These are phyloP conservation scores for Murina feae DNA, from an alignment of 2,113 vertebrate species.

Conservation along the genomic window DNA sequence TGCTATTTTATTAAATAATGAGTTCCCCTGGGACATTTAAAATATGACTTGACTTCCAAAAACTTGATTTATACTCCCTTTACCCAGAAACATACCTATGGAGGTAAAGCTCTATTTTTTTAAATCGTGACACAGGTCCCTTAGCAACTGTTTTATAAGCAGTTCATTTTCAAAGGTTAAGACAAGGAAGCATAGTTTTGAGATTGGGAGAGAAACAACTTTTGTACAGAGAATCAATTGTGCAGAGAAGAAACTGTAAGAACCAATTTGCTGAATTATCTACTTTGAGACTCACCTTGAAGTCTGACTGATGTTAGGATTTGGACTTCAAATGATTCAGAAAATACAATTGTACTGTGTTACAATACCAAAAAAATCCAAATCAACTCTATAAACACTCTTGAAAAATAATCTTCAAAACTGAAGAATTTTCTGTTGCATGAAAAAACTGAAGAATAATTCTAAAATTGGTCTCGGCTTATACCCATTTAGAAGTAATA, in stretches of 20 bases:
- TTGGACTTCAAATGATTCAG: constrained; percentile 22
- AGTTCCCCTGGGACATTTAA: constrained; percentile 65
- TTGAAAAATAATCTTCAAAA: neutral
- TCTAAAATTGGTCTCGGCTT: constrained; percentile 1
- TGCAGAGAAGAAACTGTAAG: neutral
- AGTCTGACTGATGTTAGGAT: neutral
- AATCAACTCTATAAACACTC: neutral
- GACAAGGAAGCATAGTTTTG: constrained; percentile 28
- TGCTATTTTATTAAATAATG: constrained; percentile 72
- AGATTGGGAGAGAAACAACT: neutral
- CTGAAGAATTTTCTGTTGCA: neutral
- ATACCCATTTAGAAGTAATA: neutral
- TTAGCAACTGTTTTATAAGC: constrained; percentile 60
- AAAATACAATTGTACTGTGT: neutral
- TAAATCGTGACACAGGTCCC: constrained; percentile 37
- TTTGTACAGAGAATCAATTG: neutral
- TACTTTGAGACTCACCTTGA: neutral
- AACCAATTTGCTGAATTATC: neutral
- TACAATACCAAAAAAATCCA: neutral
- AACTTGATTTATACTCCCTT: constrained; percentile 65
- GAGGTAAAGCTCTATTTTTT: constrained; percentile 53
- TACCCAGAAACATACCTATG: constrained; percentile 53
- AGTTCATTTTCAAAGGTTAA: constrained; percentile 52
- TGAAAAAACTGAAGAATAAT: neutral
- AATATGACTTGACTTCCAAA: constrained; percentile 69